phyloP scores from a whole-genome alignment of 2,888 invertebrate species.

The Meteorus cinctellus region DNA sequence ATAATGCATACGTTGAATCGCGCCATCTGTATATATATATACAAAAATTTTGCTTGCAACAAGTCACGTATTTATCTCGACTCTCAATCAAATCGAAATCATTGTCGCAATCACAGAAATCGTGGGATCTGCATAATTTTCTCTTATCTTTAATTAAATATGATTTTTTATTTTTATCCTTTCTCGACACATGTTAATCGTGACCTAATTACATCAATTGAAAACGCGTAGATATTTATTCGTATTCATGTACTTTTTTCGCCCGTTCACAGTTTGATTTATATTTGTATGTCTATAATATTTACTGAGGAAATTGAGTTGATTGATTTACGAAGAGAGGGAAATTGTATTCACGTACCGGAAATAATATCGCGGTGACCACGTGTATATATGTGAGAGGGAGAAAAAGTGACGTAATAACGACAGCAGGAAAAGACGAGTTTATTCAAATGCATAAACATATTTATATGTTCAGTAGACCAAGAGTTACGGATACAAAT shows the following conservation, averaged over 20 bases:
- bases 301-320: not conserved
- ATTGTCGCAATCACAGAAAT: slow-evolving; percentile 15
- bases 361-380: not conserved
- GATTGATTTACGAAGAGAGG: slow-evolving; percentile 1
- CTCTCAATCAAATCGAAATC: slow-evolving; percentile 8
- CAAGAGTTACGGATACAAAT: not conserved
- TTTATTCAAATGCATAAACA: not conserved
- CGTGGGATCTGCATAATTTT: slow-evolving; percentile 3
- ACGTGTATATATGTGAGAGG: not conserved
- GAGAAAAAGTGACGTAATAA: slow-evolving; percentile 45
- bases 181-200: not conserved
- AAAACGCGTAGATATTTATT: not conserved
- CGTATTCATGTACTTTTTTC: not conserved
- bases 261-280: not conserved
- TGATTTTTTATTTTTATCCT: not conserved
- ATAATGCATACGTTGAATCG: slow-evolving; percentile 57
- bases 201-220: not conserved
- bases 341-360: not conserved
- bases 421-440: not conserved
- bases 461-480: slow-evolving; percentile 5
- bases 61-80: slow-evolving; percentile 14
- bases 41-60: not conserved
- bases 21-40: slow-evolving; percentile 51
- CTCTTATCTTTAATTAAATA: not conserved
- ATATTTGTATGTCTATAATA: not conserved